Base-by-base conservation (phyloP, 2,113 vertebrate species). In the Scartelaos histophorus region DNA sequence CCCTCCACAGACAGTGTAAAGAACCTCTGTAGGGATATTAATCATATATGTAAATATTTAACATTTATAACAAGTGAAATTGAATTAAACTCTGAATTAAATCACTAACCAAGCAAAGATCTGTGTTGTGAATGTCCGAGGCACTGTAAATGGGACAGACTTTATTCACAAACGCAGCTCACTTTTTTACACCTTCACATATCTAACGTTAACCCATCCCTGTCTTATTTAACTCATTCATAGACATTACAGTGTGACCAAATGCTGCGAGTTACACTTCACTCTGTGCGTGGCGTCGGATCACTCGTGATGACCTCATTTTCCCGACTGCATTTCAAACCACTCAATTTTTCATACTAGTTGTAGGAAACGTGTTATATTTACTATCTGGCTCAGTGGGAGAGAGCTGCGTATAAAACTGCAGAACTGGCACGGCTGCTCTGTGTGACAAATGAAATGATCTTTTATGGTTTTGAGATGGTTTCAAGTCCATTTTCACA, bases 321-420 rank as follows among this genome's bases (percentile, higher is more conserved):
- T 43, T 88, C 71, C 82, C 2, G 35, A 67, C 51, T 38, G 83
- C 75, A 83, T 81, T 82, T 88, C 78, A 83, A 76, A 57, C 53
- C 54, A 15, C 66, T 89, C 77, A 81, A 88, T 89, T 84, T 83
- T 89, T 85, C 71, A 87, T 79, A 66, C 69, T 66, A 67, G 43
- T 81, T 84, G 34, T 84, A 80, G 72, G 51, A 25, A 84, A 78
- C 75, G 76, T 82, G 74, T 82, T 65, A 76, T 76, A 76, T 81
- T 87, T 79, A 74, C 77, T 61, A 49, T 79, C 29, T 68, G 43
- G 66, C 65, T 45, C 58, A 25, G 56, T 25, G 72, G 70, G 35
- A 66, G 72, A 75, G 34, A 3, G 7, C 25, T 53, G 38, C 16
- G 21, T 47, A 61, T 43, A 46, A 70, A 74, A 79, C 35, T 71